These are phyloP conservation scores for Orius laevigatus DNA, from an alignment of 1,140 invertebrate genomes.

Conservation along the genomic window DNA sequence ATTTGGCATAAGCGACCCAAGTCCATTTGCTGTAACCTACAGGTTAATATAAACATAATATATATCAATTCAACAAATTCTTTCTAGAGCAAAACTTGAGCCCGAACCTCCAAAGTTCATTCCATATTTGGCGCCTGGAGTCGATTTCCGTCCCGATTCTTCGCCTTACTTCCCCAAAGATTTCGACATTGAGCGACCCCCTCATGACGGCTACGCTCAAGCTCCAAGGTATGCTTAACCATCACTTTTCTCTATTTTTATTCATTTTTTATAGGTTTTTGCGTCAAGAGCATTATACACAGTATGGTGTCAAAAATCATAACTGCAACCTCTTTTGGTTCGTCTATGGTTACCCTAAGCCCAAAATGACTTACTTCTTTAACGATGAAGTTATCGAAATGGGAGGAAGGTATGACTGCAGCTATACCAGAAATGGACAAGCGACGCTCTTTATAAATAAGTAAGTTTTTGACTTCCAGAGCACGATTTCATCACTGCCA, in stretches of 20 bases:
- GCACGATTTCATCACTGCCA: too few relatives aligned
- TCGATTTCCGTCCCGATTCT: slow-evolving; percentile 68
- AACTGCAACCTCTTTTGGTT: slow-evolving; percentile 79
- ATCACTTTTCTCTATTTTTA: background rate
- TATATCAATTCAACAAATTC: slow-evolving; percentile 5
- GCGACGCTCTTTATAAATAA: slow-evolving; percentile 72
- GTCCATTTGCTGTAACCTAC: slow-evolving; percentile 67
- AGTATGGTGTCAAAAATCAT: slow-evolving; percentile 77
- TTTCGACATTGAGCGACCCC: slow-evolving; percentile 73
- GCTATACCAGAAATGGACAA: slow-evolving; percentile 77
- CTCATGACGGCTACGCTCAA: slow-evolving; percentile 65
- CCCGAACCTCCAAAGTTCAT: slow-evolving; percentile 62
- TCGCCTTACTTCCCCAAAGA: slow-evolving; percentile 81
- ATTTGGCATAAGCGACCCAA: slow-evolving; percentile 91
- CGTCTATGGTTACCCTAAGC: slow-evolving; percentile 84
- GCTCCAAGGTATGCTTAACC: slow-evolving; percentile 35
- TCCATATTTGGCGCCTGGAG: slow-evolving; percentile 61
- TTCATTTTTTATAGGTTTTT: slow-evolving; percentile 41
- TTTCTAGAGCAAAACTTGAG: slow-evolving; percentile 49
- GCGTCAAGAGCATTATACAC: slow-evolving; percentile 63
- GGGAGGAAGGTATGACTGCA: slow-evolving; percentile 64
- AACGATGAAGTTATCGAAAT: slow-evolving; percentile 66
- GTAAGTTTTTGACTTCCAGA: slow-evolving; percentile 30
- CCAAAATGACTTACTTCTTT: slow-evolving; percentile 74
- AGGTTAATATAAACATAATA: slow-evolving; percentile 24